phyloP scores from a whole-genome alignment of 2,113 vertebrate genomes.

The Macrotus californicus region DNA sequence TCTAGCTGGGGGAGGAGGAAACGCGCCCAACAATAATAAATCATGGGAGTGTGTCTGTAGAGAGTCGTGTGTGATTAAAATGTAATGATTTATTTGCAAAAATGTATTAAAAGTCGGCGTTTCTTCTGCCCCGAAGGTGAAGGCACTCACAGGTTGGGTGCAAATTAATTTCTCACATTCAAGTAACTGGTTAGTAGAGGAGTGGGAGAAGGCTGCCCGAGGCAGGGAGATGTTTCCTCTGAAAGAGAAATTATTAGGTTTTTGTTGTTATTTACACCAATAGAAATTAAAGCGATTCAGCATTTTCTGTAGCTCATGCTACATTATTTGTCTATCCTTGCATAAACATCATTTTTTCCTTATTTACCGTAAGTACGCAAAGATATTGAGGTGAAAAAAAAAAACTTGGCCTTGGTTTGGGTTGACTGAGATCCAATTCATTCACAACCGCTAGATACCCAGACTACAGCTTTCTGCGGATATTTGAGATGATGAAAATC shows the following conservation, averaged over 20 bases:
- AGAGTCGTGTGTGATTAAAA: conserved; percentile 31
- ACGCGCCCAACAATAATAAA: conserved; percentile 53
- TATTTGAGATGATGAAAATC: conserved; percentile 18
- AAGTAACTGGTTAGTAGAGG: conserved; percentile 15
- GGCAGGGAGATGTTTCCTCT: not conserved
- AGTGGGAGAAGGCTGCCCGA: not conserved
- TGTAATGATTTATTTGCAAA: conserved; percentile 57
- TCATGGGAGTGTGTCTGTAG: conserved; percentile 13
- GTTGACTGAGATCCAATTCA: not conserved
- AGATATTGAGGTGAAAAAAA: not conserved
- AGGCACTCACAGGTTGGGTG: conserved; percentile 15
- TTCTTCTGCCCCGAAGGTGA: conserved; percentile 41
- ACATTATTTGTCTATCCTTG: not conserved
- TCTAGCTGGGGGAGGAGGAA: conserved; percentile 5
- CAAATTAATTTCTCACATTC: conserved; percentile 64
- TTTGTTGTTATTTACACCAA: not conserved
- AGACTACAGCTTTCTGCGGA: not conserved
- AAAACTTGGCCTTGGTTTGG: not conserved
- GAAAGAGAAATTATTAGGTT: not conserved
- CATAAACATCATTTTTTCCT: not conserved
- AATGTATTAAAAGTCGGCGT: not conserved
- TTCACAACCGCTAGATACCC: not conserved
- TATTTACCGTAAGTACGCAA: not conserved
- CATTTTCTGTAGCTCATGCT: not conserved
- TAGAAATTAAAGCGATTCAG: not conserved